Evolutionary conservation across 53 echinoderm and acorn worm species (phyloP).

Genomic region (Holothuria scabra): DNA sequence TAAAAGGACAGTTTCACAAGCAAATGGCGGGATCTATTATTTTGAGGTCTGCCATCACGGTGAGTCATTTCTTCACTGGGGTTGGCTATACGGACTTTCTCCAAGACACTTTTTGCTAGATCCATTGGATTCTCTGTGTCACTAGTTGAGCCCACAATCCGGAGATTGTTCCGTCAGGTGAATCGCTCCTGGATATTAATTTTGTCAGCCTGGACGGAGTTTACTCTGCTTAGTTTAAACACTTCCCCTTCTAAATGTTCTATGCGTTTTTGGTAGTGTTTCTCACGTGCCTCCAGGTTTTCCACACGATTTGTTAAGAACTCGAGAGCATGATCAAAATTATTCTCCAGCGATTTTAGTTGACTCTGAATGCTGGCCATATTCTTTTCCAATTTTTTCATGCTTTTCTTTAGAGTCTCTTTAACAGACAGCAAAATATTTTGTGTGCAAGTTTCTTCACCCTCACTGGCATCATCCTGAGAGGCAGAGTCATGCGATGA

Average conservation of each 20-base stretch:
- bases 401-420: background rate
- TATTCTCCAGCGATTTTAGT: background rate
- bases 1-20: too few relatives aligned
- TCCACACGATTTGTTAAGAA: slow-evolving; percentile 16
- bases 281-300: background rate
- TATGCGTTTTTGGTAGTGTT: too few relatives aligned
- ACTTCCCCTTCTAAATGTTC: background rate
- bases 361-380: background rate
- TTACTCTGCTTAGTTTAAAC: background rate
- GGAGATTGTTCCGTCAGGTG: background rate
- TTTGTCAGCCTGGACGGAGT: background rate
- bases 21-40: too few relatives aligned
- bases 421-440: background rate
- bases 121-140: background rate
- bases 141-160: background rate
- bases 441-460: background rate
- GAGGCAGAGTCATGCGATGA: too few relatives aligned
- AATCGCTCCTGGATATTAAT: slow-evolving; percentile 13
- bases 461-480: background rate
- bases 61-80: too few relatives aligned
- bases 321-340: slow-evolving; percentile 7
- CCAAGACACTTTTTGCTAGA: too few relatives aligned
- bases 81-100: too few relatives aligned
- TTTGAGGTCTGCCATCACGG: too few relatives aligned
- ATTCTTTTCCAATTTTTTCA: background rate